These are phyloP conservation scores for Tonatia bakeri DNA, from an alignment of 2,113 vertebrate species.

Conservation along the genomic window DNA sequence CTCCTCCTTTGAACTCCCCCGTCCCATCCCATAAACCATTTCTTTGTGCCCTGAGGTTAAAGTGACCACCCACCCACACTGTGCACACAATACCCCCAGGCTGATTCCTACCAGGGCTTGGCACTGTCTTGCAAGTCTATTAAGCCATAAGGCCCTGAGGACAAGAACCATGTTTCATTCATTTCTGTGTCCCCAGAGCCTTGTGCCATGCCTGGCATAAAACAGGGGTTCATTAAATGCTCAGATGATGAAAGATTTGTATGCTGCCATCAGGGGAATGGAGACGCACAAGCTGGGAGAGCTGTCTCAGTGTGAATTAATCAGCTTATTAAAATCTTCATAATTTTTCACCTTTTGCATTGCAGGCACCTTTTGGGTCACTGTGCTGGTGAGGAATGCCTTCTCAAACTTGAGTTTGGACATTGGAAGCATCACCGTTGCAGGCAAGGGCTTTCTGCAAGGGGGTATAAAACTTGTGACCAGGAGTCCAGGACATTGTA, in stretches of 20 bases:
- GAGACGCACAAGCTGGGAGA: not conserved
- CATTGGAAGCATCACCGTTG: slow-evolving; percentile 82
- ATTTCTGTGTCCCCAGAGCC: not conserved
- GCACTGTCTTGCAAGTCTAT: not conserved
- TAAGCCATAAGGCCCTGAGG: not conserved
- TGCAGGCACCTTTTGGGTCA: slow-evolving; percentile 85
- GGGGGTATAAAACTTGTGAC: slow-evolving; percentile 31
- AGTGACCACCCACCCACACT: not conserved
- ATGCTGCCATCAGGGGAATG: too few relatives aligned
- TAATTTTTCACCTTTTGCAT: not conserved
- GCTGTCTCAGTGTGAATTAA: not conserved
- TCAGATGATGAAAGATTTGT: not conserved
- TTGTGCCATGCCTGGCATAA: not conserved
- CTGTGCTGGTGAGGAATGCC: slow-evolving; percentile 82
- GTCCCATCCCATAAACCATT: not conserved
- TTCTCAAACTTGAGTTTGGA: slow-evolving; percentile 84
- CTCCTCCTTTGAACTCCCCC: not conserved
- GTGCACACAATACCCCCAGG: not conserved
- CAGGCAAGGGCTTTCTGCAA: slow-evolving; percentile 68
- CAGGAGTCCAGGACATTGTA: too few relatives aligned
- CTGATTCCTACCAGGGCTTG: not conserved
- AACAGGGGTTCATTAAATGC: not conserved
- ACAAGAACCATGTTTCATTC: not conserved
- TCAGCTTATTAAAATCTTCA: fast-evolving
- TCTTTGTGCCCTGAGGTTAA: not conserved